Evolutionary conservation across 1,140 invertebrate species (phyloP), one percentile per base, ranked within the genome.

Genomic region (Pseudomyrmex cubaensis): DNA sequence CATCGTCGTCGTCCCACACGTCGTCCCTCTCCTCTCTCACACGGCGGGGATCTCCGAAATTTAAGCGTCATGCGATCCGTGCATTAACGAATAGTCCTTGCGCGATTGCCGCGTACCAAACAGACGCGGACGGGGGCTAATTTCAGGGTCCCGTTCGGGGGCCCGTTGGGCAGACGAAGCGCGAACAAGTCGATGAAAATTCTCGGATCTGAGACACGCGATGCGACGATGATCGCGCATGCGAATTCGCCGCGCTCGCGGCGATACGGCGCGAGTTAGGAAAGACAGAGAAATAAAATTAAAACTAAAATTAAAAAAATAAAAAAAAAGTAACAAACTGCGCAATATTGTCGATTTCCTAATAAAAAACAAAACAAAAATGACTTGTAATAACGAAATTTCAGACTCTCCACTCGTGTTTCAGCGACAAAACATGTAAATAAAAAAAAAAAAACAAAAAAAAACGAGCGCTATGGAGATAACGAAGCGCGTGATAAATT

Each of bases 41-140:
- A 52, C 4, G 50, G 9, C 48, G 5, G 35, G 35, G 35, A 35
- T 35, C 35, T 35, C 44, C 67, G 74, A 83, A 85, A 92, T 89
- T 91, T 88, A 44, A 76, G 20, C 88, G 87, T 91, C 91, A 92
- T 92, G 91, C 92, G 88, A 93, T 93, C 87, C 86, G 86, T 86
- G 85, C 91, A 90, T 93, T 92, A 92, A 88, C 82, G 87, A 86
- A 59, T 84, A 86, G 86, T 77, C 59, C 76, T 88, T 76, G 75
- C 84, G 80, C 84, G 35, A 84, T 75, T 85, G 56, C 83, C 87
- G 35, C 35, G 35, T 35, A 35, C 5, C 5, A 35, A 3, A 25
- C 25, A 3, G 25, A 25, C 25, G 25, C 10, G 46, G 57, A 75
- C 64, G 56, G 35, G 35, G 62, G 78, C 62, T 83, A 63, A 80